Conservation (phyloP, 2,113 vertebrate genomes). For the Apeltes quadracus region DNA sequence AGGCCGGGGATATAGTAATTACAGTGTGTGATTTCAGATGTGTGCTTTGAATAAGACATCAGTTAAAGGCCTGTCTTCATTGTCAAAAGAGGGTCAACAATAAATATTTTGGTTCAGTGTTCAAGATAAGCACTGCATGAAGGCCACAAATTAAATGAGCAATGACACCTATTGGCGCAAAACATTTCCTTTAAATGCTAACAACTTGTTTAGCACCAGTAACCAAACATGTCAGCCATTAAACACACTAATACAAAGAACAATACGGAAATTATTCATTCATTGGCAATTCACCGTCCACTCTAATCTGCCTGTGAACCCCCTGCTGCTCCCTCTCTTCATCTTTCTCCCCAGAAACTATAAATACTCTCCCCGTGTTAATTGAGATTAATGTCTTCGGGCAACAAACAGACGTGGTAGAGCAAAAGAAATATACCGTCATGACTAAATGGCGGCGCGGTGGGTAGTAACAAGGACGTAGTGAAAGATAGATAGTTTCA, state of each 20-base stretch:
- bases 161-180: background rate
- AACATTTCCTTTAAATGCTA: background rate
- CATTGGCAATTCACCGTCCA: slow-evolving; percentile 20
- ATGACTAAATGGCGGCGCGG: slow-evolving; percentile 23
- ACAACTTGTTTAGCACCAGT: background rate
- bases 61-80: background rate
- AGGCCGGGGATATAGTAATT: background rate
- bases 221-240: background rate
- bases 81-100: background rate
- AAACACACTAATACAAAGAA: background rate
- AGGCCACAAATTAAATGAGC: background rate
- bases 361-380: slow-evolving; percentile 72
- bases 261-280: background rate
- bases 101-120: background rate
- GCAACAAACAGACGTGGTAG: slow-evolving; percentile 55
- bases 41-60: background rate
- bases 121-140: background rate
- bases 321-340: slow-evolving; percentile 52
- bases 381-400: slow-evolving; percentile 76
- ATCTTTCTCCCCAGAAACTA: slow-evolving; percentile 64
- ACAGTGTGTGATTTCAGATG: slow-evolving; percentile 9
- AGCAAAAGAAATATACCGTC: slow-evolving; percentile 41
- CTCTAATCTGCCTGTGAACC: slow-evolving; percentile 37
- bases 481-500: slow-evolving; percentile 76
- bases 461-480: slow-evolving; percentile 56